Evolutionary conservation across 2,888 invertebrate genomes (phyloP).

Genomic region (Diadegma fenestrale): DNA sequence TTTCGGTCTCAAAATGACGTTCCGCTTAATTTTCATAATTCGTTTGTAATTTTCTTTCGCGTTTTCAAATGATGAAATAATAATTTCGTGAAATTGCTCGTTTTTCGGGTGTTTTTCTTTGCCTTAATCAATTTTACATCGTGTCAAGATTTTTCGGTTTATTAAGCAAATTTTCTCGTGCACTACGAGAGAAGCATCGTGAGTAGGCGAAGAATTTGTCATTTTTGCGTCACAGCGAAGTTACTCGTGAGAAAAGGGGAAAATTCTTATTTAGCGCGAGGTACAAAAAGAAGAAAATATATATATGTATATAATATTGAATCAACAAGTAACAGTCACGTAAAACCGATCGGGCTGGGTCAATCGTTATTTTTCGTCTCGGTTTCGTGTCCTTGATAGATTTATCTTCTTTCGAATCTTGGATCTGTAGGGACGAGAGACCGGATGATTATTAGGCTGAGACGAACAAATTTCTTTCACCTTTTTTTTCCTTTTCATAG

Average conservation of each 20-base stretch:
- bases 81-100: not conserved
- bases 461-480: conserved; percentile 59
- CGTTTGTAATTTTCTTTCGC: conserved; percentile 13
- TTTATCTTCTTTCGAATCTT: not conserved
- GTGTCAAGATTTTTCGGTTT: not conserved
- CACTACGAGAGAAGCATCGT: not conserved
- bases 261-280: conserved; percentile 52
- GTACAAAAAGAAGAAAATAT: conserved; percentile 59
- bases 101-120: not conserved
- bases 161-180: conserved; percentile 4
- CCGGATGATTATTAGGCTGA: conserved; percentile 59
- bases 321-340: conserved; percentile 67
- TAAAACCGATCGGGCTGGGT: conserved; percentile 53
- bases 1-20: conserved; percentile 27
- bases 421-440: not conserved
- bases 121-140: not conserved
- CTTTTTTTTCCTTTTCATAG: not conserved
- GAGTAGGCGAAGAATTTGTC: conserved; percentile 3
- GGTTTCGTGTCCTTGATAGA: conserved; percentile 12
- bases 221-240: conserved; percentile 7
- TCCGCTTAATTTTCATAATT: conserved; percentile 1
- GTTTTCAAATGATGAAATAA: conserved; percentile 8
- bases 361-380: conserved; percentile 32
- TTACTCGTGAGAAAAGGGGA: conserved; percentile 36
- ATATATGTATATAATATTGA: conserved; percentile 55